Conservation (phyloP, 2,797 vertebrate genomes). For the Leptoclinus maculatus region DNA sequence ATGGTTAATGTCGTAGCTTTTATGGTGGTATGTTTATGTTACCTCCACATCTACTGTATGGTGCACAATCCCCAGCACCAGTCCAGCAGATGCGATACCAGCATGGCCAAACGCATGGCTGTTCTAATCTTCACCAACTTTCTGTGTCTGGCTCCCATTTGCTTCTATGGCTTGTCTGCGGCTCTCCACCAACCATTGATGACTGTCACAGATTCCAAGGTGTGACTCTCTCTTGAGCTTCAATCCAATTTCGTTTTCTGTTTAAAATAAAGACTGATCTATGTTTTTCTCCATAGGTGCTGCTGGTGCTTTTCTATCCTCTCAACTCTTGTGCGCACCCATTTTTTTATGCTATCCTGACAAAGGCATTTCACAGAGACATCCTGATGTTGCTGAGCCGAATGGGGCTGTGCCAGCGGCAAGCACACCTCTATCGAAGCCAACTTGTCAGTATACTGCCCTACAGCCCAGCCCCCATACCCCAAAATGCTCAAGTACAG, state of each 20-base stretch:
- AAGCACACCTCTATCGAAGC: slow-evolving; percentile 85
- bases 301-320: slow-evolving; percentile 92
- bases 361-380: slow-evolving; percentile 89
- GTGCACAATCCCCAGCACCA: slow-evolving; percentile 89
- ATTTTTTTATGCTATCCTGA: slow-evolving; percentile 91
- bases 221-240: slow-evolving; percentile 50
- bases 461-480: not conserved
- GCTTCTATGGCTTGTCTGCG: slow-evolving; percentile 91
- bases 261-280: slow-evolving; percentile 6
- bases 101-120: slow-evolving; percentile 91
- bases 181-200: slow-evolving; percentile 89
- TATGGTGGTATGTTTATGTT: slow-evolving; percentile 88
- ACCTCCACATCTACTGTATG: slow-evolving; percentile 89
- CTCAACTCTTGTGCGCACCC: slow-evolving; percentile 93
- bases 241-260: not conserved
- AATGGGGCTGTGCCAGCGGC: slow-evolving; percentile 86
- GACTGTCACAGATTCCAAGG: slow-evolving; percentile 91
- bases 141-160: slow-evolving; percentile 91
- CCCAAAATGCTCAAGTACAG: not conserved
- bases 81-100: slow-evolving; percentile 87
- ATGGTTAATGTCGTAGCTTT: slow-evolving; percentile 87
- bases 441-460: slow-evolving; percentile 73
- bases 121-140: slow-evolving; percentile 91
- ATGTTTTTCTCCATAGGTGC: slow-evolving; percentile 58
- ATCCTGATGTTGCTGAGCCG: slow-evolving; percentile 88